Conservation (phyloP, 2,113 vertebrate genomes). For the Rallus limicola region DNA sequence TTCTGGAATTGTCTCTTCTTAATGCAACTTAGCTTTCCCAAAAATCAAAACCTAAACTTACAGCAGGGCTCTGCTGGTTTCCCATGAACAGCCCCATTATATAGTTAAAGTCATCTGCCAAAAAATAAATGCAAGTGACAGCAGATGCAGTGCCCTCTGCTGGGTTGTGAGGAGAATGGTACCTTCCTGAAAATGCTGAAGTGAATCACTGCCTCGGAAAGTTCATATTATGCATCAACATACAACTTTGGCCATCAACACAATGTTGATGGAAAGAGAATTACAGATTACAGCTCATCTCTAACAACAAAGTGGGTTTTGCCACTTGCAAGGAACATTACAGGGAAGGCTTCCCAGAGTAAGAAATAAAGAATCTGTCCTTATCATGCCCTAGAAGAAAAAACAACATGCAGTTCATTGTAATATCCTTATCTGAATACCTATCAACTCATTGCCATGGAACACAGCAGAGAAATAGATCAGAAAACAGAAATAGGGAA, state of each 20-base stretch:
- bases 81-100: neutral
- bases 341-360: neutral
- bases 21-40: neutral
- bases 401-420: neutral
- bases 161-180: neutral
- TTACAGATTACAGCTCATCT: neutral
- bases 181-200: neutral
- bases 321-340: neutral
- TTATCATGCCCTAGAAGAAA: neutral
- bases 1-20: neutral
- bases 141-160: slow-evolving; percentile 14
- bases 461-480: neutral
- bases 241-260: neutral
- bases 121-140: neutral
- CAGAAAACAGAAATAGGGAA: neutral
- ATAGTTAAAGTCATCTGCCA: neutral
- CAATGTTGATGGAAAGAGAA: neutral
- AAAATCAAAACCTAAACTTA: neutral
- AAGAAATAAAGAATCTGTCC: neutral
- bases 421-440: neutral
- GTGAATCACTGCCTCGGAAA: neutral
- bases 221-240: neutral
- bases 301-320: neutral
- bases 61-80: neutral
- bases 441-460: neutral